A percentile compares a stretch with the other conserved stretches of the same genome.
Conservation (phyloP, 2,797 vertebrate genomes). For the Pygocentrus nattereri region DNA sequence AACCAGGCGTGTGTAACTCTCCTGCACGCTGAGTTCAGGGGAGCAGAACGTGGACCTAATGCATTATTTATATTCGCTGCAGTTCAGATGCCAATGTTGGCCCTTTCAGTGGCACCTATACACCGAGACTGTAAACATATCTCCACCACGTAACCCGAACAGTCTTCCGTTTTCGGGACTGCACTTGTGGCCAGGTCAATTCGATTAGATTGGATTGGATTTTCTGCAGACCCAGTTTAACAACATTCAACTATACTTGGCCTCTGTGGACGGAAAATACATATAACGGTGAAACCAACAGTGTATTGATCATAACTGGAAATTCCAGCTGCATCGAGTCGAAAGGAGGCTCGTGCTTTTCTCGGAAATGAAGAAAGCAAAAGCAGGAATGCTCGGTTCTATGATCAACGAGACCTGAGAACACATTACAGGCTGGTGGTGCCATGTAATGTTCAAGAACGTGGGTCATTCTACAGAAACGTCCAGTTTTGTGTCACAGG, state of each 20-base stretch:
- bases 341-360: too few species aligned
- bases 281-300: neutral
- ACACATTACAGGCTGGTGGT: too few species aligned
- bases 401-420: too few species aligned
- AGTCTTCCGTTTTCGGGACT: neutral
- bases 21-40: conserved; percentile 12
- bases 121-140: neutral
- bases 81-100: neutral
- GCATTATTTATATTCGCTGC: conserved; percentile 24
- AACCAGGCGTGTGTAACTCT: neutral
- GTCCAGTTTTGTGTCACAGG: too few species aligned
- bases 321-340: too few species aligned
- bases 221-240: neutral
- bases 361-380: too few species aligned
- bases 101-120: neutral
- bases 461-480: too few species aligned
- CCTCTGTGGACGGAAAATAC: neutral
- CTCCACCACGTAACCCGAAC: neutral
- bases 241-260: neutral
- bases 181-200: neutral
- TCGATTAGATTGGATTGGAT: neutral
- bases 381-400: too few species aligned
- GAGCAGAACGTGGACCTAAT: neutral
- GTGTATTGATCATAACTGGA: neutral
- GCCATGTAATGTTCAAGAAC: too few species aligned